Conservation (phyloP, 2,797 vertebrate species). For the Psittacula echo region DNA sequence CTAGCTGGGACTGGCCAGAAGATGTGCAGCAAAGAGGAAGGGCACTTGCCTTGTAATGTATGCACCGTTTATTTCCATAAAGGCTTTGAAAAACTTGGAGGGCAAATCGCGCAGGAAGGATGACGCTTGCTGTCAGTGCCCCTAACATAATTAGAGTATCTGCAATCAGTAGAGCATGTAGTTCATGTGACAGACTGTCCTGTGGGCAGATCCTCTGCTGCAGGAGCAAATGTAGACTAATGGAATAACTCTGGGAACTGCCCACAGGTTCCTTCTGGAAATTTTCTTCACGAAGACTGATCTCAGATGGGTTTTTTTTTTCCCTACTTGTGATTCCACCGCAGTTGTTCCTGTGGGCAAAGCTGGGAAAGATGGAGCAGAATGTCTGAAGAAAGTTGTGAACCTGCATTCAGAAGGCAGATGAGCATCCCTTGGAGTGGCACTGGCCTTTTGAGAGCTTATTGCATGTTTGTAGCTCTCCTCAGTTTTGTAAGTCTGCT, state of each 20-base stretch:
- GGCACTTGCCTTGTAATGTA: background rate
- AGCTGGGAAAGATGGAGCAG: background rate
- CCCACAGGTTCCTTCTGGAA: constrained; percentile 15
- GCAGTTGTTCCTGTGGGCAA: background rate
- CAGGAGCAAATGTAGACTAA: constrained; percentile 34
- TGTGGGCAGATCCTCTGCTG: constrained; percentile 28
- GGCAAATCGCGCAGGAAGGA: background rate
- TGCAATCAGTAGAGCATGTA: constrained; percentile 23
- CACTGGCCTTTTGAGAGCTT: background rate
- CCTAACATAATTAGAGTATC: constrained; percentile 42
- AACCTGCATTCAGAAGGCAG: background rate
- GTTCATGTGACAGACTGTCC: constrained; percentile 45
- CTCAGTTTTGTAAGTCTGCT: background rate
- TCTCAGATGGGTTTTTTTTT: background rate
- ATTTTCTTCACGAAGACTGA: background rate
- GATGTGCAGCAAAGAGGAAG: background rate
- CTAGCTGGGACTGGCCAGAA: background rate
- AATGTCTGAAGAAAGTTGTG: background rate
- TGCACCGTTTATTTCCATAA: constrained; percentile 30
- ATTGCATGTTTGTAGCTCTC: background rate
- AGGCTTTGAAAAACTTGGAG: constrained; percentile 1
- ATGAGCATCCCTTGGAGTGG: background rate
- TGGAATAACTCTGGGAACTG: constrained; percentile 4
- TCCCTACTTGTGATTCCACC: fast-evolving
- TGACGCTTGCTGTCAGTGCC: constrained; percentile 31